Conservation (phyloP, 1,140 invertebrate species). For the Euborellia annulipes region DNA sequence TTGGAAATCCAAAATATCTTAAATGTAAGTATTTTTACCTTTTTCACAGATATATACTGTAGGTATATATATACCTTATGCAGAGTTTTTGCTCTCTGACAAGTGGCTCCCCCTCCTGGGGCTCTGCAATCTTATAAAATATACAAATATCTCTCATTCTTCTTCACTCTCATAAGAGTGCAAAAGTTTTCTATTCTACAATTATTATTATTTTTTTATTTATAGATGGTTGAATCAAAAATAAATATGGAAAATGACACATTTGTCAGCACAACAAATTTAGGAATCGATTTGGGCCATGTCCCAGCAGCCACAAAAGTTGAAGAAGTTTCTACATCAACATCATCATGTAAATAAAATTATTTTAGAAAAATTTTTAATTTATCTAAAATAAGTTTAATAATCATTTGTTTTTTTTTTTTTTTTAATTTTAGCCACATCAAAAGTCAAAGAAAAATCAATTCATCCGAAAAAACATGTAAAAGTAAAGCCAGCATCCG, state of each 20-base stretch:
- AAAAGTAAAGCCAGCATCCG: background rate
- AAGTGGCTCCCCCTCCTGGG: too few species aligned
- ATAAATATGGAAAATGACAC: slow-evolving; percentile 7
- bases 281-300: slow-evolving; percentile 10
- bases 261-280: slow-evolving; percentile 9
- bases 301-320: slow-evolving; percentile 8
- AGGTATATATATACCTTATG: too few species aligned
- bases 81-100: too few species aligned
- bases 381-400: too few species aligned
- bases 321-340: slow-evolving; percentile 11
- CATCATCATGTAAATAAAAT: too few species aligned
- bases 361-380: too few species aligned
- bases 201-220: slow-evolving; percentile 2
- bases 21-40: background rate
- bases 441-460: background rate
- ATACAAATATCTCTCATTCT: too few species aligned
- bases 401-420: background rate
- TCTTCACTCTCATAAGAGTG: background rate
- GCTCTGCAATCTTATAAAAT: too few species aligned
- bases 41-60: background rate
- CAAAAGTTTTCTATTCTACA: background rate
- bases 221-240: background rate
- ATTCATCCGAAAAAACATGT: background rate
- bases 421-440: background rate
- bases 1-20: slow-evolving; percentile 45